Percentiles rank a stretch among this genome's conserved stretches.
Conservation (phyloP, 2,888 invertebrate genomes). For the Plagodis pulveraria region DNA sequence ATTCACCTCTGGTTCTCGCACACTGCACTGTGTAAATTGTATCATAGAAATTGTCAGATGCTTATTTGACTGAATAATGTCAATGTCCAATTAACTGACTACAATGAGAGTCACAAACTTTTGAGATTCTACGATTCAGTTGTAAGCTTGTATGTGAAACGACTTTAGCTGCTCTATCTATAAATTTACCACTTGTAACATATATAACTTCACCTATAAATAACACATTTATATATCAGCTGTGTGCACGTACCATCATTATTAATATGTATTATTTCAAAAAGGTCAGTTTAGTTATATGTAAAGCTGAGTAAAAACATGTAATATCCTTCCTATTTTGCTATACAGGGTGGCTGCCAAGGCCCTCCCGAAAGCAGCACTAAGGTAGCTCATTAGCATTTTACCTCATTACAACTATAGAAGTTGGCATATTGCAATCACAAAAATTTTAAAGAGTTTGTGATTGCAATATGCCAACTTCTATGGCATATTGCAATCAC, state of each 20-base stretch:
- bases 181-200: no score
- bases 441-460: no score
- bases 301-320: slow-evolving; percentile 5
- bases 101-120: no score
- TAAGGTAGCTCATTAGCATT: slow-evolving; percentile 23
- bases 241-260: not conserved
- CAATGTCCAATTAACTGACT: no score
- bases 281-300: not conserved
- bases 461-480: no score
- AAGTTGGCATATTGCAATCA: no score
- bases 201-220: not conserved
- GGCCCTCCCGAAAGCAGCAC: slow-evolving; percentile 27
- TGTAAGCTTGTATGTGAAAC: not conserved
- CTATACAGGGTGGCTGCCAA: slow-evolving; percentile 26
- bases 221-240: not conserved
- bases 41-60: not conserved
- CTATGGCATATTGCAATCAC: slow-evolving; percentile 9
- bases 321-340: slow-evolving; percentile 23
- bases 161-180: no score
- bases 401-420: slow-evolving; percentile 21
- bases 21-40: not conserved
- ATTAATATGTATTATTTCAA: not conserved
- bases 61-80: not conserved
- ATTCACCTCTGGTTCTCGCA: no score
- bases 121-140: not conserved